Percentiles rank a stretch among this genome's conserved stretches.
These are phyloP conservation scores for Chloebia gouldiae DNA, from an alignment of 2,113 vertebrate genomes.

Conservation along the genomic window DNA sequence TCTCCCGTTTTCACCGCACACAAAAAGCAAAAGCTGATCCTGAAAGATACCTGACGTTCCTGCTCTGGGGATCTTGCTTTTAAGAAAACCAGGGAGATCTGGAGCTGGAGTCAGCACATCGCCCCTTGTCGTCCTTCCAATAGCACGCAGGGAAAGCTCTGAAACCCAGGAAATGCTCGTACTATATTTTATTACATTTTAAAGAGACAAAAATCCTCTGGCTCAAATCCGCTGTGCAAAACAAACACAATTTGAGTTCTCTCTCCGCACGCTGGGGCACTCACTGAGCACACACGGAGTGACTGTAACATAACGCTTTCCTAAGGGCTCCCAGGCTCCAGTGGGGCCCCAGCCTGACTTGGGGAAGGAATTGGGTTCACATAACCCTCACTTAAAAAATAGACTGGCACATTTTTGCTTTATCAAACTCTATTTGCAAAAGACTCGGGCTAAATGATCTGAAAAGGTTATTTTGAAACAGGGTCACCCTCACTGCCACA, in stretches of 20 bases:
- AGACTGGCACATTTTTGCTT: slow-evolving; percentile 37
- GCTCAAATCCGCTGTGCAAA: not conserved
- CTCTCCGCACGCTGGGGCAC: rapidly evolving
- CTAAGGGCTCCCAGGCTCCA: not conserved
- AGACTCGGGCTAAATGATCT: slow-evolving; percentile 19
- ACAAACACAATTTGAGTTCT: not conserved
- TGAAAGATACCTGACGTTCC: rapidly evolving
- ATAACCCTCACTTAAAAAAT: slow-evolving; percentile 30
- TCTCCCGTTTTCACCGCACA: not conserved
- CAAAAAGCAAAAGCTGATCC: not conserved
- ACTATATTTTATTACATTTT: not conserved
- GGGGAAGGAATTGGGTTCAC: slow-evolving; percentile 44
- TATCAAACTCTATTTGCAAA: slow-evolving; percentile 28
- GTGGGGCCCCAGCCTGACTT: slow-evolving; percentile 2
- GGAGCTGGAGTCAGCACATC: not conserved
- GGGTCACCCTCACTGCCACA: slow-evolving; percentile 55
- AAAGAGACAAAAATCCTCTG: slow-evolving; percentile 7
- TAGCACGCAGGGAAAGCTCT: not conserved
- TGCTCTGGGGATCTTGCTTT: not conserved
- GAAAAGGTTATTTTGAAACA: slow-evolving; percentile 55
- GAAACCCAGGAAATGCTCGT: not conserved
- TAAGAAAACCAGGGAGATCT: not conserved
- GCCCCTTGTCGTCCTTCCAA: not conserved
- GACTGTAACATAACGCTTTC: not conserved
- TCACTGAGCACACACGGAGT: not conserved